These are phyloP conservation scores for Pelobates fuscus DNA, from an alignment of 2,113 vertebrate genomes.

Conservation along the genomic window DNA sequence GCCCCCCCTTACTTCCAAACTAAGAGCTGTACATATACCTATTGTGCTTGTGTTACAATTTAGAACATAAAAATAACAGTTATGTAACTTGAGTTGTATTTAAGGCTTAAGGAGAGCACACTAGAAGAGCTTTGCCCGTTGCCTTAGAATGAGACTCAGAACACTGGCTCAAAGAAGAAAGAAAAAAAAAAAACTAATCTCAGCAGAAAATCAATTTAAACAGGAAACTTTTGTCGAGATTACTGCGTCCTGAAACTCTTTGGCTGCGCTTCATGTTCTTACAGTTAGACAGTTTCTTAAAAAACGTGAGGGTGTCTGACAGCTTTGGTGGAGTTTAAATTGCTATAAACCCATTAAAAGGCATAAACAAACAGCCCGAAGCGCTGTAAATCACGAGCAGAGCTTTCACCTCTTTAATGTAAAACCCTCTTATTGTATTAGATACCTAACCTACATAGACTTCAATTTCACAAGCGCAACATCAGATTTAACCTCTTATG, in stretches of 20 bases:
- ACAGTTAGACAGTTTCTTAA: constrained; percentile 46
- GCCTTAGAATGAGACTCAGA: constrained; percentile 37
- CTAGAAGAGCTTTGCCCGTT: constrained; percentile 34
- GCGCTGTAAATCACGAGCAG: constrained; percentile 37
- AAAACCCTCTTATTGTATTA: constrained; percentile 39
- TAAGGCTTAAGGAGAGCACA: constrained; percentile 39
- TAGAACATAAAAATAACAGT: no score
- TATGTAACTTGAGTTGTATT: constrained; percentile 18
- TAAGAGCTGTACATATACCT: no score
- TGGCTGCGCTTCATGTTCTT: constrained; percentile 46
- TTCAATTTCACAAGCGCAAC: constrained; percentile 13
- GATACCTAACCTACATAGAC: constrained; percentile 29
- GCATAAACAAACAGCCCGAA: constrained; percentile 45
- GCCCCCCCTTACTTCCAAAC: no score
- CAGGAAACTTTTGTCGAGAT: constrained; percentile 50
- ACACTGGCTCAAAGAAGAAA: constrained; percentile 33
- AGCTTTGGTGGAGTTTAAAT: constrained; percentile 47
- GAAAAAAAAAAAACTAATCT: constrained; percentile 44
- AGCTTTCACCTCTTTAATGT: constrained; percentile 27
- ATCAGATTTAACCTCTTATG: constrained; percentile 37
- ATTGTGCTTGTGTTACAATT: no score
- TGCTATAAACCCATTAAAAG: constrained; percentile 49
- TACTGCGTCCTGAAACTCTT: constrained; percentile 42
- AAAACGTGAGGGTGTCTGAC: constrained; percentile 47
- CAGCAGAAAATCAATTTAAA: constrained; percentile 51